Percentiles rank a stretch among this genome's conserved stretches.
Conservation (phyloP, 2,888 invertebrate species). For the Ophraella communa region DNA sequence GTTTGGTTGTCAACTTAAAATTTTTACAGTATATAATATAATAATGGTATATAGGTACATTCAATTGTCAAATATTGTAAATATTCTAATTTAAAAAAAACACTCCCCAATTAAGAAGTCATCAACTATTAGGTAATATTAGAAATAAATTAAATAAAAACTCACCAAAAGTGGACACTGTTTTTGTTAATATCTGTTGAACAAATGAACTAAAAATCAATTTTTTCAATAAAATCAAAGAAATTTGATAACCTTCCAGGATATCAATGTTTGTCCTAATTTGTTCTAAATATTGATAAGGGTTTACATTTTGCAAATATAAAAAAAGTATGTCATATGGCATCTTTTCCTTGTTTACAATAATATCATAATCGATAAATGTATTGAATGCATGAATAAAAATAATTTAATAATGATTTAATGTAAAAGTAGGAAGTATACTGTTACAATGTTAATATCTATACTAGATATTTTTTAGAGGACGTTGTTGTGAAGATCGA, state of each 20-base stretch:
- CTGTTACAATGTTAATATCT: not conserved
- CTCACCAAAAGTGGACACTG: slow-evolving; percentile 15
- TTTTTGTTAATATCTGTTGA: slow-evolving; percentile 10
- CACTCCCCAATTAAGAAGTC: too few species aligned
- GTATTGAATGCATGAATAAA: not conserved
- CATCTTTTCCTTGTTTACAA: slow-evolving; percentile 14
- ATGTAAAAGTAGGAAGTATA: slow-evolving; percentile 4
- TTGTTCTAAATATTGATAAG: slow-evolving; percentile 20
- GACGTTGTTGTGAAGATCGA: not conserved
- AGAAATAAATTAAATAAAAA: not conserved
- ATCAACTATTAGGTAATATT: not conserved
- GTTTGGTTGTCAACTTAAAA: too few species aligned
- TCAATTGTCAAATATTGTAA: too few species aligned
- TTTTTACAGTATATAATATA: too few species aligned
- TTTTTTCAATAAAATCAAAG: slow-evolving; percentile 32
- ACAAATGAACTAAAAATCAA: slow-evolving; percentile 34
- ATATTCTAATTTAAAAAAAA: too few species aligned
- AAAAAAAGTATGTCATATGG: slow-evolving; percentile 14
- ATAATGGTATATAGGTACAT: too few species aligned
- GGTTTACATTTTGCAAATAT: not conserved
- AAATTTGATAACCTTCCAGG: slow-evolving; percentile 35
- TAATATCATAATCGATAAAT: not conserved
- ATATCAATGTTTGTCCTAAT: slow-evolving; percentile 35
- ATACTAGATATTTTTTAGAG: not conserved
- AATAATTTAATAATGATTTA: not conserved